Base-by-base conservation (phyloP, 2,113 vertebrate genomes). In the Bettongia penicillata region DNA sequence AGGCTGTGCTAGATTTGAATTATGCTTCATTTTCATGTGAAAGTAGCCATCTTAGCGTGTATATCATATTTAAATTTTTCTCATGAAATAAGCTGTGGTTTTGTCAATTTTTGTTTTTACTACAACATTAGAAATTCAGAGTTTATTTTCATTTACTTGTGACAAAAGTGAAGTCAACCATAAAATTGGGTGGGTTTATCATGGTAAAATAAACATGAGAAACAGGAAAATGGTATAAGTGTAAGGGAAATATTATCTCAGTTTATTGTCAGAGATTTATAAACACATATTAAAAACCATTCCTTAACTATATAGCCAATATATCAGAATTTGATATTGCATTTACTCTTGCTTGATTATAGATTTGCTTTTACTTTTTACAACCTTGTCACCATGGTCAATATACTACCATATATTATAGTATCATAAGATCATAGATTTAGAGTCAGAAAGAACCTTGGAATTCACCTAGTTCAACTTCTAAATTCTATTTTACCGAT, bases 351-450 rank as follows among this genome's bases (percentile, higher is more conserved):
- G 19, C 23, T 84, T 84, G 68, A 47, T 53, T 96, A 47, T 51
- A 95, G 94, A 24, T 61, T 14, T 94, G 51, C 24, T 5, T 92
- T 96, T 95, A 90, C 47, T 92, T 97, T 95, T 93, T 95, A 4
- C 91, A 91, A 89, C 3, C 52, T 47, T 37, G 23, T 12, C 49
- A 93, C 95, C 94, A 84, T 97, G 51, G 11, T 92, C 91, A 95
- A 3, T 91, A 0, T 94, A 90, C 93, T 95, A 94, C 25, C 10
- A 91, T 16, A 95, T 95, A 96, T 96, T 93, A 95, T 84, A 43
- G 14, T 8, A 43, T 84, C 68, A 84, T 8, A 43, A 10, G 68
- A 84, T 23, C 68, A 84, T 43, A 43, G n/a, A 43, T 84, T 84
- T 84, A 23, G n/a, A 43, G 37, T 4, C 37, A n/a, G 55, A 57